phyloP scores from a whole-genome alignment of 2,888 invertebrate species.

The Lasioglossum morio region DNA sequence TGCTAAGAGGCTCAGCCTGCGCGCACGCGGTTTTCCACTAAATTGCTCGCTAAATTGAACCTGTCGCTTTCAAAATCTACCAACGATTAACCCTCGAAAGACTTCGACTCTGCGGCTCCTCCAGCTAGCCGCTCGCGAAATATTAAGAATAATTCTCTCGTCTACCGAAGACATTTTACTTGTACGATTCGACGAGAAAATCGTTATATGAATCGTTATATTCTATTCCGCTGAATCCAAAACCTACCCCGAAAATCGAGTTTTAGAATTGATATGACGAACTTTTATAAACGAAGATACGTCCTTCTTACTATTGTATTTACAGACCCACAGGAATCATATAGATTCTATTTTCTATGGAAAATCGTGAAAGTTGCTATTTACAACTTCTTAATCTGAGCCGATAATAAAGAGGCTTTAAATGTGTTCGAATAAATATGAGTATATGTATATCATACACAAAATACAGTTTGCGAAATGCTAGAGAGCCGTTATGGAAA shows the following conservation, averaged over 20 bases:
- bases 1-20: constrained; percentile 21
- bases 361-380: too few relatives aligned
- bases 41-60: constrained; percentile 42
- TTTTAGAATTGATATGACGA: too few relatives aligned
- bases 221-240: too few relatives aligned
- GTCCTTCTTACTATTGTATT: too few relatives aligned
- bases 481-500: neutral
- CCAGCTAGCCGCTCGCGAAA: neutral
- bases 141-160: neutral
- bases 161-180: neutral
- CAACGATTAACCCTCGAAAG: neutral
- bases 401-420: too few relatives aligned
- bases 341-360: too few relatives aligned
- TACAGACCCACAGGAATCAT: too few relatives aligned
- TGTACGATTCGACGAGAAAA: neutral
- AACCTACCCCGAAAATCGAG: too few relatives aligned
- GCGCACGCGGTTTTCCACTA: constrained; percentile 9
- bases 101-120: neutral
- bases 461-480: neutral
- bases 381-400: too few relatives aligned
- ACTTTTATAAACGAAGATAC: too few relatives aligned
- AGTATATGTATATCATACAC: neutral
- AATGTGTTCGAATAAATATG: neutral
- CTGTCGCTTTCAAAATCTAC: constrained; percentile 19
- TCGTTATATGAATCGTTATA: too few relatives aligned